Evolutionary conservation across 2,113 vertebrate species (phyloP).

Genomic region (Stigmatopora nigra): DNA sequence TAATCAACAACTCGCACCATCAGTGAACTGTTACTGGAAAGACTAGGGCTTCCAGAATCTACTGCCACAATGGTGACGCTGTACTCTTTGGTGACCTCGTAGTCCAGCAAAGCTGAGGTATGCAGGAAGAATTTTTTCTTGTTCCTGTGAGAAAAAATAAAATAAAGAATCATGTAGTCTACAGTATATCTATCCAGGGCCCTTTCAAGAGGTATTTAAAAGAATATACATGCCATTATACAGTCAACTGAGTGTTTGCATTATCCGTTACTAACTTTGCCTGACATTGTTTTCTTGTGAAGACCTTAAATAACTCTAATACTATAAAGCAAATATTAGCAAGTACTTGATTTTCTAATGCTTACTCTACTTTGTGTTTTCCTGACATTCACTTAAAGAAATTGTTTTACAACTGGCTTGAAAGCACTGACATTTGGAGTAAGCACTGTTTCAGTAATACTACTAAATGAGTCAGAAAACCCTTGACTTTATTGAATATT

Average conservation of each 20-base stretch:
- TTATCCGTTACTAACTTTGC: too few species aligned
- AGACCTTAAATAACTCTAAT: too few species aligned
- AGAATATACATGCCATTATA: neutral
- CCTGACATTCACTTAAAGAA: conserved; percentile 21
- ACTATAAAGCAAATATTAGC: neutral
- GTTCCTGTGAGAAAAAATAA: conserved; percentile 69
- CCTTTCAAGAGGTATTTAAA: neutral
- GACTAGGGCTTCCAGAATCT: conserved; percentile 89
- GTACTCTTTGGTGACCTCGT: conserved; percentile 84
- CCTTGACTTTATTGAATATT: conserved; percentile 27
- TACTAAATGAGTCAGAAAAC: conserved; percentile 26
- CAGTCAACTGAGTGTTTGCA: neutral
- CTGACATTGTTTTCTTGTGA: too few species aligned
- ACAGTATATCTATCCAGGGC: neutral
- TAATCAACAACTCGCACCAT: conserved; percentile 86
- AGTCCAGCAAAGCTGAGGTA: conserved; percentile 90
- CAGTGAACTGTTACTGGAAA: conserved; percentile 92
- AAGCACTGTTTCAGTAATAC: conserved; percentile 22
- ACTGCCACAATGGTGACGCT: conserved; percentile 91
- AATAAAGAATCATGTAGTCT: conserved; percentile 2
- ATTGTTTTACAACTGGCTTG: conserved; percentile 24
- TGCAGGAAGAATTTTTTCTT: conserved; percentile 93
- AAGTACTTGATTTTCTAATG: neutral
- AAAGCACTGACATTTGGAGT: conserved; percentile 31
- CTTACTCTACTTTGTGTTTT: conserved; percentile 10